Base-by-base conservation (phyloP, 1,140 invertebrate species). In the Papilio polyxenes region DNA sequence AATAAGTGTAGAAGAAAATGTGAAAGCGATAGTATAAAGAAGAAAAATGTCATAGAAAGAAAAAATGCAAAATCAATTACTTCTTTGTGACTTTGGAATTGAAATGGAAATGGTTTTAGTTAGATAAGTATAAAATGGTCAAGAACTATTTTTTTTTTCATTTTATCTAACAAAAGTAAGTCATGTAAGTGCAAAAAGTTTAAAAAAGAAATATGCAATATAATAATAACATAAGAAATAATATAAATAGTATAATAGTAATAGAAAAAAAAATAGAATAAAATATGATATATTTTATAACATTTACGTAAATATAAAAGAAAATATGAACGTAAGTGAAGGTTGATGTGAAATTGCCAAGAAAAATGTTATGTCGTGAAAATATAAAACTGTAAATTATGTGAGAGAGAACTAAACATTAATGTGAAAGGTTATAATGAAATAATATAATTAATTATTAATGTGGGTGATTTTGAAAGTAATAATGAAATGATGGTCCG, bases 1-100 rank as follows among this genome's bases (percentile, higher is more conserved):
- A 59, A 79, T 78, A 56, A 82, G 48, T 75, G 20, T 80, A 80
- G n/a, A 74, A 76, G 72, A 37, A 74, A 65, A 40, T 53, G 56
- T 49, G 15, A 31, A 82, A 31, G 23, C 10, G 10, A 65, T 31
- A 31, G 59, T 13, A 53, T 3, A 15, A 53, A 53, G 13, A 31
- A 65, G n/a, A 9, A 65, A 65, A 65, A 65, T 23, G 59, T 3
- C 10, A 37, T 65, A 0, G 4, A 31, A 65, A 65, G 62, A 31
- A 31, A 65, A 65, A 2, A 31, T 13, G 20, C 9, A 10, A 23
- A 65, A 11, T 2, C 62, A 31, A 65, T 65, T 31, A 65, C 3
- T 31, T 37, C 11, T 65, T 65, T 65, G 10, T 31, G 23, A 65
- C 9, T 4, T 65, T 65, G 59, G 23, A 23, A 62, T 1, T 62